Evolutionary conservation across 2,888 invertebrate species (phyloP), one percentile per base, ranked within the genome.

Genomic region (Crossocerus cetratus): DNA sequence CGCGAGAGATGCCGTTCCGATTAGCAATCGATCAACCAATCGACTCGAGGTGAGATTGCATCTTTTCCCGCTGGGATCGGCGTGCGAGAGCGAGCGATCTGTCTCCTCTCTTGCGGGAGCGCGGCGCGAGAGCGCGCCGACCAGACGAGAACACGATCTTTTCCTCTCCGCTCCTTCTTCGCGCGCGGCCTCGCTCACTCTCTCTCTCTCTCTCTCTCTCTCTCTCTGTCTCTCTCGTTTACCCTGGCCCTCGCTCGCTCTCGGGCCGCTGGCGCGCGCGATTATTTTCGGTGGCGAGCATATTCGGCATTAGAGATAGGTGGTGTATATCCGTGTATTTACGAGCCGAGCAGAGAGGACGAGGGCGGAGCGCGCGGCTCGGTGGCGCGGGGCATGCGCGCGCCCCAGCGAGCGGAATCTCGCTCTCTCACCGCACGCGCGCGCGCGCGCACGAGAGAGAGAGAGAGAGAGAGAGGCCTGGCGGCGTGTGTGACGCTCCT

Each of bases 241-340:
- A n/a, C n/a, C n/a, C n/a, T n/a, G n/a, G n/a, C n/a, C n/a, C n/a
- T n/a, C n/a, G n/a, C n/a, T 32, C 32, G 23, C 56, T 22, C 59
- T 32, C 32, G 32, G 18, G 49, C 74, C 58, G 60, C 63, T 57
- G 60, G 44, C 57, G 54, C 62, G 59, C 70, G 71, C 71, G 77
- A 79, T 82, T 85, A 85, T 85, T 85, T 85, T 85, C 76, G 85
- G 81, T 80, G 68, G 77, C 63, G 68, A 81, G 83, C 77, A 71
- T 32, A 32, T 77, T 76, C 83, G 76, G 72, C 79, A 79, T 72
- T 77, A 49, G 49, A 16, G 49, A 49, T 32, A 32, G 32, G 32
- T 32, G 32, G 32, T n/a, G n/a, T 32, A 32, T 32, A 32, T 16
- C 16, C 49, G 14, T 68, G 81, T 82, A 83, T 85, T 83, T 81